phyloP scores from a whole-genome alignment of 37 sponge, comb jelly and placozoan genomes.

The Ephydatia muelleri region DNA sequence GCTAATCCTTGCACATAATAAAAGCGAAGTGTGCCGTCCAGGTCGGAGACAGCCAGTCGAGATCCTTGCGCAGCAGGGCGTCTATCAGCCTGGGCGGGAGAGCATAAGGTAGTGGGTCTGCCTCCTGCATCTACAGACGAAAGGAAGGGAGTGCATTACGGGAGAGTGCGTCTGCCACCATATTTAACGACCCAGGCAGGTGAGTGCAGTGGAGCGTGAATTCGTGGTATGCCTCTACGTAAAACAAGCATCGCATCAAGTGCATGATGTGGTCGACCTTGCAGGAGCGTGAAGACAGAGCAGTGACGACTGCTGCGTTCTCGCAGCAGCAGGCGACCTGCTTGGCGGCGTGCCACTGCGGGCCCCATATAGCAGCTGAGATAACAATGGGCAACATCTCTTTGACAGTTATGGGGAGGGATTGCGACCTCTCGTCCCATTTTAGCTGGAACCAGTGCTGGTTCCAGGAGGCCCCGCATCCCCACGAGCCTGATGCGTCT shows the following conservation, averaged over 20 bases:
- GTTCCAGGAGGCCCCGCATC: conserved; percentile 29
- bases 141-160: conserved; percentile 22
- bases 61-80: not conserved
- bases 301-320: conserved; percentile 43
- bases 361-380: conserved; percentile 45
- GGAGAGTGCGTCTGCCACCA: conserved; percentile 40
- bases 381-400: conserved; percentile 40
- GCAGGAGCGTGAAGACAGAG: conserved; percentile 13
- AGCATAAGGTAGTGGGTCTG: not conserved
- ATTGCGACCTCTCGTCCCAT: conserved; percentile 13
- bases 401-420: conserved; percentile 19
- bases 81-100: not conserved
- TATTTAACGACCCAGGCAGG: conserved; percentile 18
- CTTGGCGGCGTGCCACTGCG: conserved; percentile 10
- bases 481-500: conserved; percentile 41
- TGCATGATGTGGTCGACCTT: conserved; percentile 32
- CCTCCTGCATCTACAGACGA: not conserved
- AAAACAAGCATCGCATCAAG: conserved; percentile 34
- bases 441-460: conserved; percentile 43
- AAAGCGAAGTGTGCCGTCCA: conserved; percentile 36
- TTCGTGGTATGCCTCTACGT: conserved; percentile 28
- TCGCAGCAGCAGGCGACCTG: conserved; percentile 24
- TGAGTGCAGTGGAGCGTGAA: conserved; percentile 3
- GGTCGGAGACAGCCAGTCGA: conserved; percentile 31
- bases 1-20: conserved; percentile 31